Base-by-base conservation (phyloP, 2,797 vertebrate genomes). In the Sebastes elongatus region DNA sequence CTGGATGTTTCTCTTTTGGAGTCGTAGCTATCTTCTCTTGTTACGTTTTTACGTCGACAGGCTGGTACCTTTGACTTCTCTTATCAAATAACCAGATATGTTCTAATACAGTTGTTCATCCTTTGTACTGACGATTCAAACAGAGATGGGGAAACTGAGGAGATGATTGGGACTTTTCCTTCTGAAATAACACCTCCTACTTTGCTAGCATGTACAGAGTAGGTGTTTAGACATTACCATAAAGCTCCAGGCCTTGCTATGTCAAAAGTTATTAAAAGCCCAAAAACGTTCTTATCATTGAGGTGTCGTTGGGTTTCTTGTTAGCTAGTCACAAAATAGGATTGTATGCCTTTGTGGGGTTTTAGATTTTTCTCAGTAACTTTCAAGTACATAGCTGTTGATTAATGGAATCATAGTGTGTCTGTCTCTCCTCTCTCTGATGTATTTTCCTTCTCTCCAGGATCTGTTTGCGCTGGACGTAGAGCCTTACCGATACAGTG, bases 381-480 rank as follows among this genome's bases (percentile, higher is more conserved):
- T 18, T 52, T 38, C 3, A 25, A 42, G 10, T 27, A 20, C 25
- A 53, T 10, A 6, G 7, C 5, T 77, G 20, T 60, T 9, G 10
- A 35, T 59, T 5, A 38, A 28, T 53, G 8, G 53, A 42, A 14
- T 63, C 18, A 53, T 6, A 57, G 46, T 64, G 27, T 18, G 53
- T 60, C 32, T 20, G 14, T 42, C 22, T 53, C 25, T 35, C n/a
- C 4, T 22, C 6, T 20, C 0, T 14, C 16, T 46, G n/a, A 83
- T 53, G 4, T 16, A 1, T 32, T 63, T 49, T 52, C 4, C 22
- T 9, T 77, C 13, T 77, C 65, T 66, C 13, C 11, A 99, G 98
- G 98, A 99, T 93, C 95, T 99, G 78, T 99, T 99, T 92, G 98
- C 98, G 0, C 94, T 99, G 82, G 97, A 99, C 64, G 96, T 99